A percentile compares a stretch with the other conserved stretches of the same genome.
phyloP scores from a whole-genome alignment of 1,140 invertebrate species.

The Scaptomyza pallida region DNA sequence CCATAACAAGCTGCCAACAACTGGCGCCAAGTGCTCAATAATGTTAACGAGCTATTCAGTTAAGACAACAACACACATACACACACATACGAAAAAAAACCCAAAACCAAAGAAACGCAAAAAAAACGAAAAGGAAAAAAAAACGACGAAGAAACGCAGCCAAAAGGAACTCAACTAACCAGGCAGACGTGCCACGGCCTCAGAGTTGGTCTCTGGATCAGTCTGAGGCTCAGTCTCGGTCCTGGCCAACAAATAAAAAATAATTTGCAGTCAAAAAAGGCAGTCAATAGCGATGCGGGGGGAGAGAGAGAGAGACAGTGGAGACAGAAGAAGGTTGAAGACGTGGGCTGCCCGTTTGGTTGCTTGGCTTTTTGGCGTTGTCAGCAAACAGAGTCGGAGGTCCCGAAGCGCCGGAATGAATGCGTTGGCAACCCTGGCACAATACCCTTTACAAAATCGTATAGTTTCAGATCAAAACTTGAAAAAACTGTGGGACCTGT shows the following conservation, averaged over 20 bases:
- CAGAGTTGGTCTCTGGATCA: slow-evolving; percentile 2
- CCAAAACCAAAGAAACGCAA: slow-evolving; percentile 20
- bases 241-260: slow-evolving; percentile 74
- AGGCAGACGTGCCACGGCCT: slow-evolving; percentile 67
- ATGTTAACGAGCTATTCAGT: slow-evolving; percentile 84
- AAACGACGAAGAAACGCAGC: slow-evolving; percentile 22
- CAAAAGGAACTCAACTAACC: slow-evolving; percentile 51
- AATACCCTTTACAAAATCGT: slow-evolving; percentile 5
- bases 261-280: slow-evolving; percentile 80
- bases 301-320: no score
- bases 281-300: slow-evolving; percentile 12
- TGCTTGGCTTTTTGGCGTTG: background rate
- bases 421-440: background rate
- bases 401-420: background rate
- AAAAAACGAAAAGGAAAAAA: slow-evolving; percentile 25
- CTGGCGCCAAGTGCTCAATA: slow-evolving; percentile 84
- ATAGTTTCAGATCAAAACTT: no score
- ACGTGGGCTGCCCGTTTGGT: slow-evolving; percentile 23
- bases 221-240: slow-evolving; percentile 11
- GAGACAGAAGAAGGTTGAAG: slow-evolving; percentile 2
- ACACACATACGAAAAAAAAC: slow-evolving; percentile 22
- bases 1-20: slow-evolving; percentile 83
- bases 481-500: no score
- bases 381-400: background rate
- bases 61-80: slow-evolving; percentile 68